Evolutionary conservation across 2,888 invertebrate genomes (phyloP).

Genomic region (Cheilosia pagana): DNA sequence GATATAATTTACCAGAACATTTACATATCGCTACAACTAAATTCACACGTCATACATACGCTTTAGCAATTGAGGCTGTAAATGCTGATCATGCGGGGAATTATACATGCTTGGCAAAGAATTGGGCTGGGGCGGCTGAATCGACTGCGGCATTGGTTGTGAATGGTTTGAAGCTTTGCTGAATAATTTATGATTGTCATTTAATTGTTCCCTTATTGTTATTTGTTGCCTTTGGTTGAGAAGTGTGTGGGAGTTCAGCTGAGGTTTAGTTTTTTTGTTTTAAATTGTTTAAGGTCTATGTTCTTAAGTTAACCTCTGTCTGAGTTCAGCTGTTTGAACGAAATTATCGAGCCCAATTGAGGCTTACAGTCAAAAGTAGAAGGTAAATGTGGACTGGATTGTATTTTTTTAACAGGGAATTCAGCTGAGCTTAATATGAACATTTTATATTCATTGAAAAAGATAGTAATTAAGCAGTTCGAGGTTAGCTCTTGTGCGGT

Average conservation of each 20-base stretch:
- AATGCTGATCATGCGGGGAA: slow-evolving; percentile 86
- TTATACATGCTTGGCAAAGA: slow-evolving; percentile 86
- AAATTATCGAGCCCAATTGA: neutral
- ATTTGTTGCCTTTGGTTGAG: slow-evolving; percentile 54
- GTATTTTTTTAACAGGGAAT: neutral
- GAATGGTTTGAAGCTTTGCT: slow-evolving; percentile 85
- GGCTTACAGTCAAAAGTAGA: no score
- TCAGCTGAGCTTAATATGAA: no score
- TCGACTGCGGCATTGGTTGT: slow-evolving; percentile 85
- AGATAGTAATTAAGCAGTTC: no score
- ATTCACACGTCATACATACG: slow-evolving; percentile 78
- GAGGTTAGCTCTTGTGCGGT: no score
- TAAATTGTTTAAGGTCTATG: neutral
- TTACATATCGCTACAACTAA: slow-evolving; percentile 77
- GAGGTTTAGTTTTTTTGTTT: neutral
- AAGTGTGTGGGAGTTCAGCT: slow-evolving; percentile 14
- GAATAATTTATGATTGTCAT: slow-evolving; percentile 23
- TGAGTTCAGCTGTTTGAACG: neutral
- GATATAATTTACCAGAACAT: slow-evolving; percentile 79
- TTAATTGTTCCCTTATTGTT: slow-evolving; percentile 7
- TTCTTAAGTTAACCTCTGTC: neutral
- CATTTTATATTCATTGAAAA: no score
- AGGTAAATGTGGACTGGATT: neutral
- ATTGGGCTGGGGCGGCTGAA: slow-evolving; percentile 85
- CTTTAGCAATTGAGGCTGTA: slow-evolving; percentile 85